Evolutionary conservation across 2,888 invertebrate species (phyloP).

Genomic region (Graphium colonna): DNA sequence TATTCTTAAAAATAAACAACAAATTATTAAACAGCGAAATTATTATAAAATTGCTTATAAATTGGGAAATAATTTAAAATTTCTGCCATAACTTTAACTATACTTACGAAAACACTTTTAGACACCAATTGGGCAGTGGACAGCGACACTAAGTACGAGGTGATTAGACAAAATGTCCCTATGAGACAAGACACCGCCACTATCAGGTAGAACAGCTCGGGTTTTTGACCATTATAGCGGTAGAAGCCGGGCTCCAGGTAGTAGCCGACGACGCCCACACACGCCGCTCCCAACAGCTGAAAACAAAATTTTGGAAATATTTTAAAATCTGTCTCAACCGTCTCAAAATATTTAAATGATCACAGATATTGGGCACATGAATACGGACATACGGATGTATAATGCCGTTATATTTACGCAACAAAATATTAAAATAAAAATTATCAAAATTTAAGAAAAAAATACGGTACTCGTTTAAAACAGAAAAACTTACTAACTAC

Average conservation of each 20-base stretch:
- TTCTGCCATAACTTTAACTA: neutral
- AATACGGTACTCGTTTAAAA: too few relatives aligned
- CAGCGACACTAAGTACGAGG: slow-evolving; percentile 87
- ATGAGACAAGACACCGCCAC: slow-evolving; percentile 89
- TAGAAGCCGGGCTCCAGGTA: slow-evolving; percentile 62
- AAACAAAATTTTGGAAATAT: slow-evolving; percentile 39
- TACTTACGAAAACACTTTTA: slow-evolving; percentile 89
- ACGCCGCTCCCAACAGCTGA: slow-evolving; percentile 87
- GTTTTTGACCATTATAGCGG: slow-evolving; percentile 55
- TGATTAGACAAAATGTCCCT: slow-evolving; percentile 86
- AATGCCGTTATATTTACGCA: too few relatives aligned
- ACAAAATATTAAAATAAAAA: too few relatives aligned
- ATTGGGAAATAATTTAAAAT: too few relatives aligned
- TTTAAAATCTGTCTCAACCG: neutral
- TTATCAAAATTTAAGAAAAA: too few relatives aligned
- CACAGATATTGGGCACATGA: too few relatives aligned
- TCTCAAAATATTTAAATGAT: neutral
- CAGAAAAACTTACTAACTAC: too few relatives aligned
- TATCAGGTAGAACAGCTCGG: slow-evolving; percentile 83
- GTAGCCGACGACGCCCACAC: slow-evolving; percentile 85
- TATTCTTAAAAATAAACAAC: too few relatives aligned
- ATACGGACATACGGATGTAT: too few relatives aligned
- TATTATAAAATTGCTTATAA: too few relatives aligned
- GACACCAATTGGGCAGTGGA: slow-evolving; percentile 91
- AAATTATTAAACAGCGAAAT: too few relatives aligned